These are phyloP conservation scores for Hippoglossus stenolepis DNA, from an alignment of 2,113 vertebrate species.

Conservation along the genomic window DNA sequence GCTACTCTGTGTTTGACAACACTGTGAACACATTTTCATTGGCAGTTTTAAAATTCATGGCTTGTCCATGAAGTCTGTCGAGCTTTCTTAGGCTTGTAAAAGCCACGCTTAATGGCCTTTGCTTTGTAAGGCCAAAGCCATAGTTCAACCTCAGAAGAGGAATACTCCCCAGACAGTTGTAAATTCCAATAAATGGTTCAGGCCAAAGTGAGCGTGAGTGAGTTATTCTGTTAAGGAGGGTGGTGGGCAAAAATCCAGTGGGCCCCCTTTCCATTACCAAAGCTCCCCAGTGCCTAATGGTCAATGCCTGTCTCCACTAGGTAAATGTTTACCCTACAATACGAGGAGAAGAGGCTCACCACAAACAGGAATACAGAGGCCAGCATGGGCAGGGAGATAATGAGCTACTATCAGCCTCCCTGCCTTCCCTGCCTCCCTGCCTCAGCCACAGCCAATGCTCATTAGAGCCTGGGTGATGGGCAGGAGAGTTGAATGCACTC, in stretches of 20 bases:
- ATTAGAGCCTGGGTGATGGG: slow-evolving; percentile 76
- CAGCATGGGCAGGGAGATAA: slow-evolving; percentile 76
- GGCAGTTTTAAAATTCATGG: slow-evolving; percentile 59
- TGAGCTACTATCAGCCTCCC: slow-evolving; percentile 73
- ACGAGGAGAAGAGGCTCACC: slow-evolving; percentile 66
- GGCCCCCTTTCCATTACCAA: slow-evolving; percentile 76
- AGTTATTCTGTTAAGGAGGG: slow-evolving; percentile 76
- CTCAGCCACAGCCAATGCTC: slow-evolving; percentile 70
- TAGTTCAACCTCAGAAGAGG: slow-evolving; percentile 62
- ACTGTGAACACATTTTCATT: slow-evolving; percentile 53
- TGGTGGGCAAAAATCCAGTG: slow-evolving; percentile 67
- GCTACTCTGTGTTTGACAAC: slow-evolving; percentile 57
- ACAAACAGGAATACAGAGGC: slow-evolving; percentile 69
- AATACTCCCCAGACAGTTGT: slow-evolving; percentile 75
- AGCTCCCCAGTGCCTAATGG: slow-evolving; percentile 75
- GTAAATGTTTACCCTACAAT: slow-evolving; percentile 78
- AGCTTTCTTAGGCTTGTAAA: slow-evolving; percentile 41
- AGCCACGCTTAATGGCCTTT: slow-evolving; percentile 65
- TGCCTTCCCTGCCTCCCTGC: slow-evolving; percentile 47
- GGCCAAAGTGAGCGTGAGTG: slow-evolving; percentile 77
- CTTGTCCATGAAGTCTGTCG: slow-evolving; percentile 52
- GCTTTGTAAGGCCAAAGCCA: slow-evolving; percentile 70
- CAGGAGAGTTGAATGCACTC: slow-evolving; percentile 72
- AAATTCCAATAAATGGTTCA: slow-evolving; percentile 80
- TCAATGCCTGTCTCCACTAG: slow-evolving; percentile 68